Base-by-base conservation (phyloP, 2,797 vertebrate genomes). In the Notoglanidium macrostoma region DNA sequence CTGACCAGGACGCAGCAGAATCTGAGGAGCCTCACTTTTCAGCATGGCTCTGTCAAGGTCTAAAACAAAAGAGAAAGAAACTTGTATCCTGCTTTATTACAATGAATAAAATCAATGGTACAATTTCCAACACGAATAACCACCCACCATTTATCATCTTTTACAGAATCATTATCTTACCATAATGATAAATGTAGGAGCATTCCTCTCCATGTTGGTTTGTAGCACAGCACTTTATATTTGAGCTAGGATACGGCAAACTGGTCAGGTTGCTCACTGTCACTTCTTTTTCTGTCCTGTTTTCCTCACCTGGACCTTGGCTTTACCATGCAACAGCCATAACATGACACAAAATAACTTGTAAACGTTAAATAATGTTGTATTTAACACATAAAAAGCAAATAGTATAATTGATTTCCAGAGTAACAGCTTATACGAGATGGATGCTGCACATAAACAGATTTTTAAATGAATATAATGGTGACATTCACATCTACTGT, bases 151-250 rank as follows among this genome's bases (percentile, higher is more conserved):
- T 21, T 29, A 5, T 19, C n/a, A 68, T 83, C 29, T 23, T 54
- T 68, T 23, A 67, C n/a, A 49, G 23, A 55, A 9, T 51, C 35
- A 59, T 29, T 6, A 87, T 78, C 46, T 94, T 98, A 99, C 98
- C 97, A 87, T 97, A 96, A 83, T 97, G 95, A 90, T 97, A 95
- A 7, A 98, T 92, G 70, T 93, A 94, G 83, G 95, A 94, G 88
- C 98, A 99, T 90, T 96, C 96, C 87, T 92, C 92, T 90, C 97
- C 97, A 88, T 95, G 90, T n/a, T 65, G 49, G 57, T 98, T 99
- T 32, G 40, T 91, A 26, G 97, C 97, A 93, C 98, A 99, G 89
- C 98, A 98, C 93, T 87, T 95, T 87, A 84, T 57, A 70, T 29
- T 84, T 9, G 0, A 65, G 0, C 11, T 0, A 2, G 0, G 0